A percentile compares a stretch with the other conserved stretches of the same genome.
phyloP scores from a whole-genome alignment of 1,140 invertebrate genomes.

The Saccostrea glomerata region DNA sequence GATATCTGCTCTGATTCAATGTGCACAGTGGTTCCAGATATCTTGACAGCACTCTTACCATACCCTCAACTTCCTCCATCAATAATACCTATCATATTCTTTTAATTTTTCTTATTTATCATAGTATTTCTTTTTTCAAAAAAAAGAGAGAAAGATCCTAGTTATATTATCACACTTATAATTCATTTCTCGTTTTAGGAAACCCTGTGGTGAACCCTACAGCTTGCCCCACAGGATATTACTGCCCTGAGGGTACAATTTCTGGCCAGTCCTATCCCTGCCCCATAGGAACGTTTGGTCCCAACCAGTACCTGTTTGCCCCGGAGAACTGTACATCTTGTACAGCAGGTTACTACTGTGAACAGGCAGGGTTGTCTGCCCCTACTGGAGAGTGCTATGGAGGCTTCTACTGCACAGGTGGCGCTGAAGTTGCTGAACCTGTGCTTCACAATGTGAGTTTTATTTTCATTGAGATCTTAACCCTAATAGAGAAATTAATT shows the following conservation, averaged over 20 bases:
- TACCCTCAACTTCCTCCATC: too few relatives aligned
- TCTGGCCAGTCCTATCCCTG: constrained; percentile 69
- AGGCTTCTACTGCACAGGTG: constrained; percentile 74
- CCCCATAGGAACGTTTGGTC: constrained; percentile 71
- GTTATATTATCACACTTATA: too few relatives aligned
- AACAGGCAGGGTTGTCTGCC: constrained; percentile 65
- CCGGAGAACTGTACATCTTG: constrained; percentile 71
- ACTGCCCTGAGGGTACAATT: constrained; percentile 70
- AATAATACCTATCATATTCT: too few relatives aligned
- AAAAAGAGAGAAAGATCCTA: too few relatives aligned
- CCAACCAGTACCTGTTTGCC: constrained; percentile 62
- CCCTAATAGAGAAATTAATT: neutral
- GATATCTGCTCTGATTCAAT: neutral
- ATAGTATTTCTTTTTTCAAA: too few relatives aligned
- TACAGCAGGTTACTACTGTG: constrained; percentile 74
- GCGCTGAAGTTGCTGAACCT: constrained; percentile 66
- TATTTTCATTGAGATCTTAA: neutral
- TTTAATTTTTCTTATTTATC: too few relatives aligned
- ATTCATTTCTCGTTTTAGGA: constrained; percentile 60
- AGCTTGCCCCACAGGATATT: constrained; percentile 74
- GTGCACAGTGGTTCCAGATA: too few relatives aligned
- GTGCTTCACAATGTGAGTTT: constrained; percentile 68
- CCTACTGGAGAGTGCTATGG: constrained; percentile 71
- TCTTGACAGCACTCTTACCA: too few relatives aligned
- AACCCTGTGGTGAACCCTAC: constrained; percentile 67